Evolutionary conservation across 1,140 invertebrate genomes (phyloP).

Genomic region (Panagrolaimus sp.): DNA sequence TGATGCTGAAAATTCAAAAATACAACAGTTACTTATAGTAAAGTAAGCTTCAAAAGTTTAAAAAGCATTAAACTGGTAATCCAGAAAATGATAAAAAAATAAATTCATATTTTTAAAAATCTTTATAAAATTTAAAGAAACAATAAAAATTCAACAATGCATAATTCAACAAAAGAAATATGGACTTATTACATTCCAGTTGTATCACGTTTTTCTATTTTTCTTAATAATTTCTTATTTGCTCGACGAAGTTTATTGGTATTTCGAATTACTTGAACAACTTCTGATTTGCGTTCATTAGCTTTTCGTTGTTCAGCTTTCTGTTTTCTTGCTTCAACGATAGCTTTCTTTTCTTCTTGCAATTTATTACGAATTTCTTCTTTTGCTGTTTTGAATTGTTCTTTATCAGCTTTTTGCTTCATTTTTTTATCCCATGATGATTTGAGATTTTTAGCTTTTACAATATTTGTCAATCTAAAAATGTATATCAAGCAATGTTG

Average conservation of each 20-base stretch:
- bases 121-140: too few species aligned
- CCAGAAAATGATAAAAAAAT: too few species aligned
- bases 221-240: conserved; percentile 31
- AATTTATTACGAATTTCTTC: conserved; percentile 26
- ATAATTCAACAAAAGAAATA: neutral
- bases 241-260: conserved; percentile 23
- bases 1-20: neutral
- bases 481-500: neutral
- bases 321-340: conserved; percentile 16
- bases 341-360: conserved; percentile 20
- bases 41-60: neutral
- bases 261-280: conserved; percentile 32
- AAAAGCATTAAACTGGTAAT: conserved; percentile 5
- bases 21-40: too few species aligned
- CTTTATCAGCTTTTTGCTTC: conserved; percentile 19
- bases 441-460: conserved; percentile 22
- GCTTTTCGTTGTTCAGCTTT: conserved; percentile 31
- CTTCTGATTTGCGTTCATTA: conserved; percentile 27
- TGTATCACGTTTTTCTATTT: conserved; percentile 28
- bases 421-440: conserved; percentile 24
- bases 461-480: conserved; percentile 16
- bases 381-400: conserved; percentile 21
- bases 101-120: neutral
- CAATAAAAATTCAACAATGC: conserved; percentile 4
- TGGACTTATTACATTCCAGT: neutral